Conservation (phyloP, 2,888 invertebrate species). For the Eucera pruinosa region DNA sequence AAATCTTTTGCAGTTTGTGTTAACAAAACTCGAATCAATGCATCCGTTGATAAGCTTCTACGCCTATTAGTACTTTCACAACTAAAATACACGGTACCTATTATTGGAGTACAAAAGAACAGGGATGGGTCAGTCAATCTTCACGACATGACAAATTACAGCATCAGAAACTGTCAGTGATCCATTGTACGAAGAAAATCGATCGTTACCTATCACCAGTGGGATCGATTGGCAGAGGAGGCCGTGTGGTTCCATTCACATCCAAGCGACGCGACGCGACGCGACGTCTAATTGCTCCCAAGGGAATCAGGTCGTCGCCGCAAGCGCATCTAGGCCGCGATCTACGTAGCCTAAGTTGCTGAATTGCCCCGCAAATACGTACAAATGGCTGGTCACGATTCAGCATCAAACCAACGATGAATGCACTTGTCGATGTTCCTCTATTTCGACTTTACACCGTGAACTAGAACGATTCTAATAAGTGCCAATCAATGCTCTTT, state of each 20-base stretch:
- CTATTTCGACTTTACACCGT: too few species aligned
- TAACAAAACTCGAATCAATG: too few species aligned
- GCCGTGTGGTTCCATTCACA: conserved; percentile 23
- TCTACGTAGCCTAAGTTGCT: conserved; percentile 54
- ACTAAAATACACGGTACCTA: too few species aligned
- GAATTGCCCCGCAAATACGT: conserved; percentile 61
- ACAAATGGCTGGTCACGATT: conserved; percentile 52
- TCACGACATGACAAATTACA: neutral
- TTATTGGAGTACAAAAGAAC: too few species aligned
- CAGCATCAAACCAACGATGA: conserved; percentile 47
- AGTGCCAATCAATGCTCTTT: neutral
- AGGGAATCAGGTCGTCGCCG: conserved; percentile 49
- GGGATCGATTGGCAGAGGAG: conserved; percentile 8
- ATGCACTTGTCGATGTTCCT: conserved; percentile 2
- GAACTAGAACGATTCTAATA: neutral
- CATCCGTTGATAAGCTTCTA: too few species aligned
- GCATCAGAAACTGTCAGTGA: neutral
- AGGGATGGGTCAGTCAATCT: neutral
- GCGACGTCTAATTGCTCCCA: conserved; percentile 65
- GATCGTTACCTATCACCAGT: conserved; percentile 28
- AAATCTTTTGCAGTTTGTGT: too few species aligned
- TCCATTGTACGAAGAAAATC: conserved; percentile 30
- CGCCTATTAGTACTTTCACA: too few species aligned
- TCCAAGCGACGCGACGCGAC: too few species aligned
- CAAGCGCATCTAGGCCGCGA: conserved; percentile 51